Evolutionary conservation across 2,113 vertebrate genomes (phyloP).

Genomic region (Mormyrus lacerda): DNA sequence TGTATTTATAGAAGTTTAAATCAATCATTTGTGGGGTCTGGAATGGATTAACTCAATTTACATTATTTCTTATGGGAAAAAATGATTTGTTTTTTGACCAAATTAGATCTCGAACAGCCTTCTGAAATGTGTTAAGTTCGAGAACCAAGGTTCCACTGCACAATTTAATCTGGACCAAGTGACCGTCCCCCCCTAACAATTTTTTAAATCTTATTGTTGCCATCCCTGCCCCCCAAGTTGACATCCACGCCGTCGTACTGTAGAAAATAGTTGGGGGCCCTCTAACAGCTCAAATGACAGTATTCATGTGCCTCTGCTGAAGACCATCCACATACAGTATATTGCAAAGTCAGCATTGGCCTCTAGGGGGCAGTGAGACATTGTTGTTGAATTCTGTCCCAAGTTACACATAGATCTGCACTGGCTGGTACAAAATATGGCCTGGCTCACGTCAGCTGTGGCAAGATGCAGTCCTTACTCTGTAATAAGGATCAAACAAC

Average conservation of each 20-base stretch:
- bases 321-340: not conserved
- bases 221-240: not conserved
- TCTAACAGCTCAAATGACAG: not conserved
- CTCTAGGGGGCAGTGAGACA: constrained; percentile 6
- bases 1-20: no score
- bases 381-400: not conserved
- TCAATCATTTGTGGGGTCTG: no score
- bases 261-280: not conserved
- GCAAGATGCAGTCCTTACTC: not conserved
- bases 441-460: not conserved
- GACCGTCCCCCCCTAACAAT: not conserved
- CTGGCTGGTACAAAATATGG: not conserved
- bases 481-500: not conserved
- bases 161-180: not conserved
- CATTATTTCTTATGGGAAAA: no score
- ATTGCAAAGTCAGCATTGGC: not conserved
- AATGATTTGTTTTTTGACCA: no score
- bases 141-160: not conserved
- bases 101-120: no score
- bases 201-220: not conserved
- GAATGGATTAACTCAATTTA: no score
- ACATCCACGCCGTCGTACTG: not conserved
- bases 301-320: not conserved
- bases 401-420: not conserved
- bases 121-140: no score